Evolutionary conservation across 2,797 vertebrate species (phyloP), one percentile per base, ranked within the genome.

Genomic region (Lepus townsendii): DNA sequence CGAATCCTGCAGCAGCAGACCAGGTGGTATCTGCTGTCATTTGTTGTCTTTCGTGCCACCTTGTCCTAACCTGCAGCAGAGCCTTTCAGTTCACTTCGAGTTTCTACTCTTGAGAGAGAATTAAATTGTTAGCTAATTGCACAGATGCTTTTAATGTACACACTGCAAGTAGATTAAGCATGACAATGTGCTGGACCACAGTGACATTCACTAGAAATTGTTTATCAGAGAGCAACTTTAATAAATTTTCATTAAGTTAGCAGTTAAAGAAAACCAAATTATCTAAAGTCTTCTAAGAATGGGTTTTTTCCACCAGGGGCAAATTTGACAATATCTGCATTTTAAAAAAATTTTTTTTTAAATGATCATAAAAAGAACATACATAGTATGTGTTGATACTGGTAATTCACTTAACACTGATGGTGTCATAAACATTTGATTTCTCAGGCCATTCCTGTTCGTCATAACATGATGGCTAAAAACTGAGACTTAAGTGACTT

Each of bases 181-280:
- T 14, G 20, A 57, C 32, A 38, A n/a, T 63, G 77, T 94, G 10
- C 83, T 57, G 54, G 54, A 80, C 71, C 12, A 83, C 8, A 71
- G 3, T 93, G 68, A 57, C 57, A 84, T 86, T 95, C 88, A 85
- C 17, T 73, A 90, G 57, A 94, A 95, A 75, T 16, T 77, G 5
- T 86, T 97, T 86, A 93, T 91, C 78, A 93, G 57, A 84, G 27
- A 82, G 66, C 78, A 69, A 35, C 50, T 73, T 90, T 95, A 91
- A 79, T 90, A 85, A n/a, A 75, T 83, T 95, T 92, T 88, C 52
- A 78, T n/a, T 94, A 89, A 60, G 9, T 90, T 89, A 91, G 57
- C 57, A 47, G 4, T 92, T 83, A 75, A 84, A 65, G 82, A 89
- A 91, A 92, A 88, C 17, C 68, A 89, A 72, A 75, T 91, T 75